These are phyloP conservation scores for Cinara cedri DNA, from an alignment of 2,888 invertebrate genomes.

Conservation along the genomic window DNA sequence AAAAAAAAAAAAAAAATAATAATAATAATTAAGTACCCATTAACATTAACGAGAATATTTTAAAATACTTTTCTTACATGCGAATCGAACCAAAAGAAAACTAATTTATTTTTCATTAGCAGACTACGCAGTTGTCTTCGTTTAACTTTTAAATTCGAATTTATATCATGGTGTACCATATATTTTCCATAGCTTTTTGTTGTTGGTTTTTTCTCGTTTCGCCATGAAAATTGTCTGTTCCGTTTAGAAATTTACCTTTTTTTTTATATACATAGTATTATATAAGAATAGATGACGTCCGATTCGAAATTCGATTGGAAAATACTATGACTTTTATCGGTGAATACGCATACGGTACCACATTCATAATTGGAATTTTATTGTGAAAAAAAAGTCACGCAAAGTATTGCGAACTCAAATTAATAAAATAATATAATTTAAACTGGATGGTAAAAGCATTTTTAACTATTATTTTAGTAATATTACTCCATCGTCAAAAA, in stretches of 20 bases:
- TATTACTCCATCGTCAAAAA: no score
- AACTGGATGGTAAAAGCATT: no score
- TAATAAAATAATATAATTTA: no score
- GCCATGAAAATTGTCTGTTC: background rate
- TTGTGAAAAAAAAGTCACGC: no score
- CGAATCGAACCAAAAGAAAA: background rate
- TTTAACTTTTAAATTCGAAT: constrained; percentile 3
- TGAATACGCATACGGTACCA: background rate
- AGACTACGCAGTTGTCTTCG: background rate
- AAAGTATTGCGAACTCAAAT: no score
- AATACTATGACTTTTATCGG: background rate
- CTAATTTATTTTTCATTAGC: background rate
- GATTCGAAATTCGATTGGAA: background rate
- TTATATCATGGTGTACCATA: background rate
- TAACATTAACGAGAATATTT: background rate
- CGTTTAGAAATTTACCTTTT: background rate
- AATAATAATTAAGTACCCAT: no score
- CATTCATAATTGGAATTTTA: no score
- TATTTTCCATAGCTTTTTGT: background rate
- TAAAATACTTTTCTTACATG: background rate
- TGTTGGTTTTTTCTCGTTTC: no score
- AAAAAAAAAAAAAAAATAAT: no score
- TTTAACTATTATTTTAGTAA: no score
- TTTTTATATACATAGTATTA: no score
- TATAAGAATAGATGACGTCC: no score